phyloP scores from a whole-genome alignment of 2,888 invertebrate genomes.

The Macrophya alboannulata region DNA sequence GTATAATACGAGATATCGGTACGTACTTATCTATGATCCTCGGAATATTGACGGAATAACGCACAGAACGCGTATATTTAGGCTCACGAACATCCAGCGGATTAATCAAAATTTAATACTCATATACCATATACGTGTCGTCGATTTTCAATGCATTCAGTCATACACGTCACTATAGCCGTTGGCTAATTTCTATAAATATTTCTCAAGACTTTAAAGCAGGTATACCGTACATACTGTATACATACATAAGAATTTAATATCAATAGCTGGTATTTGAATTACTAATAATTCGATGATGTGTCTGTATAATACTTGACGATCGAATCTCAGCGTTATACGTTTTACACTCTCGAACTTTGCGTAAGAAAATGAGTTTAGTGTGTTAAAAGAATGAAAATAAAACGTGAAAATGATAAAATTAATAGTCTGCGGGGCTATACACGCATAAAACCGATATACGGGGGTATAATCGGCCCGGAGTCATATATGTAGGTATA shows the following conservation, averaged over 20 bases:
- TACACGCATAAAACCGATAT: no score
- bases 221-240: no score
- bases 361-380: no score
- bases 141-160: neutral
- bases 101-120: neutral
- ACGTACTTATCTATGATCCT: neutral
- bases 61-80: neutral
- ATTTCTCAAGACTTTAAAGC: neutral
- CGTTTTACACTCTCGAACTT: no score
- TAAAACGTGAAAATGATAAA: no score
- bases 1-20: no score
- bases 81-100: neutral
- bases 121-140: neutral
- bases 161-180: neutral
- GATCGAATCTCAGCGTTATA: no score
- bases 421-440: no score
- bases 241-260: neutral
- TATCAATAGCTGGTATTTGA: neutral
- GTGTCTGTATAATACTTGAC: no score
- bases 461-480: no score
- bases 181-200: neutral
- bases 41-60: neutral
- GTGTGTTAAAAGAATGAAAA: no score
- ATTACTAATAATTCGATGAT: neutral
- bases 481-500: no score